A percentile compares a stretch with the other conserved stretches of the same genome.
These are phyloP conservation scores for Deilephila elpenor DNA, from an alignment of 2,888 invertebrate species.

Conservation along the genomic window DNA sequence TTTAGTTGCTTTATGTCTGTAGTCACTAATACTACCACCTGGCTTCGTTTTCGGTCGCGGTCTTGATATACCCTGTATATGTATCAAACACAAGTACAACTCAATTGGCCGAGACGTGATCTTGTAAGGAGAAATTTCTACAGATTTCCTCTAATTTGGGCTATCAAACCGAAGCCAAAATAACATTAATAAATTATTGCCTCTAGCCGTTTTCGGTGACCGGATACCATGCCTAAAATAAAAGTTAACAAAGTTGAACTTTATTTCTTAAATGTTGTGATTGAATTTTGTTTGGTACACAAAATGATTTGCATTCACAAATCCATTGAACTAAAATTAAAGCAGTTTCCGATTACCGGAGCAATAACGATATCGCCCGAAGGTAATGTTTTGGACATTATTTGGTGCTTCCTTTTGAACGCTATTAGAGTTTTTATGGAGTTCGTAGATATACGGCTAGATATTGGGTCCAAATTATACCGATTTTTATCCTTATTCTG, in stretches of 20 bases:
- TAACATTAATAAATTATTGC: constrained; percentile 79
- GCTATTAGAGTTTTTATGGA: constrained; percentile 36
- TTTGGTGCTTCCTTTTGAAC: constrained; percentile 67
- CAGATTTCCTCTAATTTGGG: constrained; percentile 67
- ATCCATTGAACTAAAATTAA: constrained; percentile 80
- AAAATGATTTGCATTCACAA: constrained; percentile 73
- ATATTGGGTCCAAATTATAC: constrained; percentile 25
- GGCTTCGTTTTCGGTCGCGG: no score
- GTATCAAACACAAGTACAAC: constrained; percentile 11
- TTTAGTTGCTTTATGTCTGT: no score
- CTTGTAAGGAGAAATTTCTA: constrained; percentile 57
- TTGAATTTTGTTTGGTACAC: constrained; percentile 38
- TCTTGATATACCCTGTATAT: no score
- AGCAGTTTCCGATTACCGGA: constrained; percentile 77
- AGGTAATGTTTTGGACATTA: constrained; percentile 67
- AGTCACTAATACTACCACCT: no score
- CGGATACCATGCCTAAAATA: constrained; percentile 70
- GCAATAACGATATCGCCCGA: constrained; percentile 72
- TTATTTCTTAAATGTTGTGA: constrained; percentile 38
- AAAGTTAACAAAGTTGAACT: constrained; percentile 38
- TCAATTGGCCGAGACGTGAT: constrained; percentile 15
- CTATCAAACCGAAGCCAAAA: constrained; percentile 72
- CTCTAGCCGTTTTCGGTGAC: constrained; percentile 72
- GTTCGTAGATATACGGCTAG: constrained; percentile 26
- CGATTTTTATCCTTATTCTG: constrained; percentile 7